Percentiles rank a stretch among this genome's conserved stretches.
These are phyloP conservation scores for Hylaeus volcanicus DNA, from an alignment of 1,140 invertebrate species.

Conservation along the genomic window DNA sequence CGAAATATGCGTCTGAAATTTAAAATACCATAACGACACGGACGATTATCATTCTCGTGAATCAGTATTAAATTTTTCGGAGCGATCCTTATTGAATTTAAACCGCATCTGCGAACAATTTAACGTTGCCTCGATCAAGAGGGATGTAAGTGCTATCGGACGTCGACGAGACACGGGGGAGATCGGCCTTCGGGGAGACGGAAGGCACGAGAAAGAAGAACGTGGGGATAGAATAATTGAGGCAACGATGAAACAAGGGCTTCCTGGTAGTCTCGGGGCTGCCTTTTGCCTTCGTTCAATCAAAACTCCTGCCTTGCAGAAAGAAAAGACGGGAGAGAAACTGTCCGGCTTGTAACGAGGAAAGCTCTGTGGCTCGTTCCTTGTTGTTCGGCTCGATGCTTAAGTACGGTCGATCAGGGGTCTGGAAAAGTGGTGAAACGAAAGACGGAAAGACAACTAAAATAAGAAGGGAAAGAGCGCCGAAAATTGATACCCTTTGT, in stretches of 20 bases:
- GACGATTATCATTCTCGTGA: neutral
- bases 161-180: conserved; percentile 51
- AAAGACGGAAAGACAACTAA: conserved; percentile 13
- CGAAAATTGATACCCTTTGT: conserved; percentile 25
- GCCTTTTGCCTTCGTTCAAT: conserved; percentile 71
- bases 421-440: conserved; percentile 40
- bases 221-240: conserved; percentile 70
- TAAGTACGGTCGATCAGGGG: conserved; percentile 54
- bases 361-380: conserved; percentile 60
- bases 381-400: conserved; percentile 58
- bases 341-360: conserved; percentile 73
- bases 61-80: neutral
- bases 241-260: conserved; percentile 65
- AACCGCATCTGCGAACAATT: conserved; percentile 27
- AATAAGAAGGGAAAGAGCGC: conserved; percentile 2
- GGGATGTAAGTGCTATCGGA: conserved; percentile 46
- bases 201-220: conserved; percentile 53
- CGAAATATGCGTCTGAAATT: too few species aligned
- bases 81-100: conserved; percentile 13
- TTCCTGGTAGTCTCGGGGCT: conserved; percentile 47
- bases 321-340: conserved; percentile 71
- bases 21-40: too few species aligned
- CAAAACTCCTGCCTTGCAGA: conserved; percentile 69
- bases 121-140: conserved; percentile 2
- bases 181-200: conserved; percentile 30